Conservation (phyloP, 2,888 invertebrate genomes). For the Yponomeuta plumbellus region DNA sequence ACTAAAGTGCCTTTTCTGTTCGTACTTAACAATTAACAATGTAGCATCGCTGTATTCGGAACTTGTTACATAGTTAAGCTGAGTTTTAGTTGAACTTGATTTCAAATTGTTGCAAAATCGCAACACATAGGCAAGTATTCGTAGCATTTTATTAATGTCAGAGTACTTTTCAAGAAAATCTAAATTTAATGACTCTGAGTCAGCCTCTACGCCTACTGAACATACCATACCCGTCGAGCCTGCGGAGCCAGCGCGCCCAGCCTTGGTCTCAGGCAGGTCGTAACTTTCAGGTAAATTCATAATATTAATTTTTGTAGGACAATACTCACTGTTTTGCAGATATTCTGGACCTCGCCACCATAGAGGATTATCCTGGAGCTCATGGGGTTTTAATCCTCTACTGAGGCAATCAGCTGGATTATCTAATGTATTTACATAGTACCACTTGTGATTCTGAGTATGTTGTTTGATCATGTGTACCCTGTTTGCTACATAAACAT, state of each 20-base stretch:
- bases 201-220: too few relatives aligned
- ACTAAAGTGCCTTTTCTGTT: background rate
- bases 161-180: constrained; percentile 8
- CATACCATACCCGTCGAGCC: background rate
- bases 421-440: constrained; percentile 19
- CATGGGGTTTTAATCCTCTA: constrained; percentile 21
- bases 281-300: background rate
- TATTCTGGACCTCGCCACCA: constrained; percentile 22
- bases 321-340: background rate
- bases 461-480: constrained; percentile 21
- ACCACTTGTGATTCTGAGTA: constrained; percentile 21
- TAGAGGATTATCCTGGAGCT: constrained; percentile 13
- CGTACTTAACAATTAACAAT: background rate
- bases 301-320: too few relatives aligned
- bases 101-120: constrained; percentile 3
- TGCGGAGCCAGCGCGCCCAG: background rate
- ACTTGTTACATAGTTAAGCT: background rate
- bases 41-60: constrained; percentile 2
- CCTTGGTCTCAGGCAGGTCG: background rate
- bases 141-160: constrained; percentile 4
- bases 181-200: background rate
- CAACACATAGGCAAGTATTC: constrained; percentile 4
- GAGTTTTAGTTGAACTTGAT: background rate
- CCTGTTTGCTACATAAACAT: constrained; percentile 26
- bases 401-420: constrained; percentile 21